Evolutionary conservation across 2,888 invertebrate genomes (phyloP), one percentile per base, ranked within the genome.

Genomic region (Iselma pallidipennis): DNA sequence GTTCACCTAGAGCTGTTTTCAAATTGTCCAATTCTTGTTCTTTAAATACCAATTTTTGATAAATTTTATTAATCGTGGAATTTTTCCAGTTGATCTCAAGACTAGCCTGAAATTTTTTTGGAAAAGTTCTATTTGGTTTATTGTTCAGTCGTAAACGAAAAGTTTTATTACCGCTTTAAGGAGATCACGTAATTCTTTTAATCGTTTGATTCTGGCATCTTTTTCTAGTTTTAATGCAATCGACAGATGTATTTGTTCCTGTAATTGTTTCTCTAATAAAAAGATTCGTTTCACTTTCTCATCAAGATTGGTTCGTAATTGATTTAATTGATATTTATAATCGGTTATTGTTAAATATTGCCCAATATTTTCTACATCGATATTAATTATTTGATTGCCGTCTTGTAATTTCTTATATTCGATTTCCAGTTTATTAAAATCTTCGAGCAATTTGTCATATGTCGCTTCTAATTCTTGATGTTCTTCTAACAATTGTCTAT

Each of bases 191-290:
- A 80, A 69, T 57, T 80, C 78, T 51, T 76, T 74, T 2, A 78
- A 75, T 74, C 21, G 73, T 72, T 23, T 80, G 63, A 61, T 78
- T 80, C 68, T n/a, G n/a, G n/a, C n/a, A n/a, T 84, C 83, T 55
- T 83, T 83, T 71, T 84, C 85, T 70, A 84, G 82, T 61, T 85
- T 81, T 0, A 85, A 80, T 67, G 86, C 85, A 69, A 86, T 85
- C 67, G 85, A 84, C 49, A 79, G 4, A 21, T 45, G 10, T 4
- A 19, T 12, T 10, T 21, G 16, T 10, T 19, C 2, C 3, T 45
- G 9, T 10, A 45, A 45, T 45, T 45, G 5, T 6, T 3, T 12
- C 4, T 12, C 10, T 19, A 45, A 19, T 21, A 4, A 12, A 10
- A 21, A 19, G 2, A 45, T 45, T 45, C 21, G 2, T 12, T 45